These are phyloP conservation scores for Ips typographus DNA, from an alignment of 1,140 invertebrate genomes.

Conservation along the genomic window DNA sequence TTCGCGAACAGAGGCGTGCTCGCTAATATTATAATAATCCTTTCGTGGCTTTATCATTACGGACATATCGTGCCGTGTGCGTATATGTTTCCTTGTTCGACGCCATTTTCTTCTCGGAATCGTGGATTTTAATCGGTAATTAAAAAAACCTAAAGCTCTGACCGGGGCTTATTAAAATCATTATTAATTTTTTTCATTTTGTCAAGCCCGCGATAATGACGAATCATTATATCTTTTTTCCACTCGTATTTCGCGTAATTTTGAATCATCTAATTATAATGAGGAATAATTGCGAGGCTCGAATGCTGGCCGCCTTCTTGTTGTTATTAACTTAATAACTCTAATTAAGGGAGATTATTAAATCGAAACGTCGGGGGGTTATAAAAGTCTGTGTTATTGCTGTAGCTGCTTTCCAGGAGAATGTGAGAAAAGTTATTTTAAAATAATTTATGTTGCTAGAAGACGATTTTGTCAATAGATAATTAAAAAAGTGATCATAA, in stretches of 20 bases:
- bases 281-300: slow-evolving; percentile 31
- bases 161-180: slow-evolving; percentile 7
- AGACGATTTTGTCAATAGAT: too few relatives aligned
- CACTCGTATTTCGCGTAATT: slow-evolving; percentile 32
- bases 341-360: slow-evolving; percentile 32
- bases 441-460: too few relatives aligned
- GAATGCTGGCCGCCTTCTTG: slow-evolving; percentile 32
- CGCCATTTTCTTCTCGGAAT: too few relatives aligned
- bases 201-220: slow-evolving; percentile 31
- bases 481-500: too few relatives aligned
- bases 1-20: too few relatives aligned
- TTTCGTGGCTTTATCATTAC: neutral
- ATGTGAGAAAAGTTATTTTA: too few relatives aligned
- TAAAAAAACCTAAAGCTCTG: neutral
- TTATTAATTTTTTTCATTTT: slow-evolving; percentile 11
- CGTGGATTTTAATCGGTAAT: too few relatives aligned
- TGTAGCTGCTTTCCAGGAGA: neutral
- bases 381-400: neutral
- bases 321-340: slow-evolving; percentile 36
- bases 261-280: slow-evolving; percentile 36
- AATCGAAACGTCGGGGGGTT: slow-evolving; percentile 13
- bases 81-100: neutral
- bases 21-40: neutral
- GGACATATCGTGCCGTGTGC: neutral
- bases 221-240: slow-evolving; percentile 34